These are phyloP conservation scores for Drosophila nannoptera DNA, from an alignment of 1,140 invertebrate species.

Conservation along the genomic window DNA sequence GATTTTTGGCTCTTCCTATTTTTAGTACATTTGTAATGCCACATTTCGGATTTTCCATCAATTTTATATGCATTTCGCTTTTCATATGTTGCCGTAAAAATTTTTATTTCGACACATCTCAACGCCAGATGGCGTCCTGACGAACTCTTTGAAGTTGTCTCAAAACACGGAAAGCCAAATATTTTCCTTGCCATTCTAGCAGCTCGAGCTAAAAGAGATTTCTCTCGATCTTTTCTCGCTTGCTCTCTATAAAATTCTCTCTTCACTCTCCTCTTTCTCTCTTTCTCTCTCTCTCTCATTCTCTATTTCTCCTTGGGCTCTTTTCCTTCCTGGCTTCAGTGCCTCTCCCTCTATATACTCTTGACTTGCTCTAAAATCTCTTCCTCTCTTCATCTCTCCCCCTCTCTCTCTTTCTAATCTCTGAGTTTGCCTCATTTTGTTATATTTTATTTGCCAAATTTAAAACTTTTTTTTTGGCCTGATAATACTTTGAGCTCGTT, in stretches of 20 bases:
- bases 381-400: not conserved
- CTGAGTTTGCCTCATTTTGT: not conserved
- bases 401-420: not conserved
- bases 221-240: too few species aligned
- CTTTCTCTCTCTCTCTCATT: not conserved
- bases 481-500: slow-evolving; percentile 46
- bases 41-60: slow-evolving; percentile 6
- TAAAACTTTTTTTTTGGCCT: slow-evolving; percentile 8
- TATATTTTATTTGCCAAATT: not conserved
- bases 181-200: too few species aligned
- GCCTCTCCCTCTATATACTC: too few species aligned
- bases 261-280: not conserved
- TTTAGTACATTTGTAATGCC: slow-evolving; percentile 7
- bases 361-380: too few species aligned
- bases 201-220: too few species aligned
- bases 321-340: too few species aligned
- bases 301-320: too few species aligned
- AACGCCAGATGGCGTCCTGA: slow-evolving; percentile 25
- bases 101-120: not conserved
- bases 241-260: not conserved
- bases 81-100: slow-evolving; percentile 4
- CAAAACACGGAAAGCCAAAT: too few species aligned
- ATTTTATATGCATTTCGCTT: not conserved
- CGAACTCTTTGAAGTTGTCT: slow-evolving; percentile 13
- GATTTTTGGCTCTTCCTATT: not conserved